These are phyloP conservation scores for Phlogophora meticulosa DNA, from an alignment of 2,888 invertebrate species.

Conservation along the genomic window DNA sequence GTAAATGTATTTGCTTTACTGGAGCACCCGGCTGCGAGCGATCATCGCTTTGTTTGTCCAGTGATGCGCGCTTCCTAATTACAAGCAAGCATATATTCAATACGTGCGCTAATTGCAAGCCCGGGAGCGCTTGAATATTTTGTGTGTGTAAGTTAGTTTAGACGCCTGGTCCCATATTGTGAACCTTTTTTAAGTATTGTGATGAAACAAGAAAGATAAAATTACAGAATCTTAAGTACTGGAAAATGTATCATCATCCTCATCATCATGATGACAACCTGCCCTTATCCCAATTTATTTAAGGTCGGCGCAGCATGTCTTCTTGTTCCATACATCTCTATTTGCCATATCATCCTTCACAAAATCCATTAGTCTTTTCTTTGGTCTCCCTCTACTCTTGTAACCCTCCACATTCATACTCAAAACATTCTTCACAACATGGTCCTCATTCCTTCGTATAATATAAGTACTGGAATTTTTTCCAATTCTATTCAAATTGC, in stretches of 20 bases:
- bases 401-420: too few species aligned
- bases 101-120: conserved; percentile 34
- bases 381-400: too few species aligned
- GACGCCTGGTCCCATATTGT: conserved; percentile 2
- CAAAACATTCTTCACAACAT: too few species aligned
- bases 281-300: too few species aligned
- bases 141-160: background rate
- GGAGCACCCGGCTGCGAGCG: conserved; percentile 38
- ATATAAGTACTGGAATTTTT: too few species aligned
- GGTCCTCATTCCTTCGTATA: too few species aligned
- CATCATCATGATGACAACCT: too few species aligned
- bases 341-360: too few species aligned
- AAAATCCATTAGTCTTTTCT: too few species aligned
- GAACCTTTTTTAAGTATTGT: background rate
- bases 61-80: conserved; percentile 33
- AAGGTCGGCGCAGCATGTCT: too few species aligned
- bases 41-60: conserved; percentile 60
- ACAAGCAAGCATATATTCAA: conserved; percentile 32
- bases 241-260: background rate
- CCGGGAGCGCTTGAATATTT: conserved; percentile 18
- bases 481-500: too few species aligned
- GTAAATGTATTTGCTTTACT: conserved; percentile 51
- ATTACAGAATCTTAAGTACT: background rate
- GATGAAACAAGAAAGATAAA: background rate
- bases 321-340: too few species aligned